A percentile compares a stretch with the other conserved stretches of the same genome.
Conservation (phyloP, 2,113 vertebrate species). For the Nannospalax galili region DNA sequence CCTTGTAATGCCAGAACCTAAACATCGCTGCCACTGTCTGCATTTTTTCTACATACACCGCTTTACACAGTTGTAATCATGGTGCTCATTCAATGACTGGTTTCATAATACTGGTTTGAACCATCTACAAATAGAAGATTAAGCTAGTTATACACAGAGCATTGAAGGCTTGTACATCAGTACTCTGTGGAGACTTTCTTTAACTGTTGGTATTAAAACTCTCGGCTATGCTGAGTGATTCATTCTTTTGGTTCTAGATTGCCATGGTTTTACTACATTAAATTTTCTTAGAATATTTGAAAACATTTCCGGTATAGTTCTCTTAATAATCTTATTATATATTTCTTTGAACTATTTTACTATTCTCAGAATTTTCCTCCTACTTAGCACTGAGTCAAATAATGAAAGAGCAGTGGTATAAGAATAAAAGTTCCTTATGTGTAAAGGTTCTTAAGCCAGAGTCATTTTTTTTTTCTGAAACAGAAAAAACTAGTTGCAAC, state of each 20-base stretch:
- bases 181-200: slow-evolving; percentile 41
- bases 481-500: neutral
- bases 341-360: slow-evolving; percentile 77
- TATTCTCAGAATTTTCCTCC: slow-evolving; percentile 79
- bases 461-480: slow-evolving; percentile 13
- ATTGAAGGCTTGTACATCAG: neutral
- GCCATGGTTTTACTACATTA: slow-evolving; percentile 66
- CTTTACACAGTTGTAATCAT: slow-evolving; percentile 26
- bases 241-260: slow-evolving; percentile 56
- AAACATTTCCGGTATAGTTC: slow-evolving; percentile 68
- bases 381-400: slow-evolving; percentile 79
- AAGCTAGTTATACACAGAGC: slow-evolving; percentile 8
- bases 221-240: slow-evolving; percentile 51
- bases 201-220: slow-evolving; percentile 57
- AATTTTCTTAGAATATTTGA: slow-evolving; percentile 78
- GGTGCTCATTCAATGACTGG: neutral
- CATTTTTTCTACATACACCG: neutral
- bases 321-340: slow-evolving; percentile 68
- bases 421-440: slow-evolving; percentile 67
- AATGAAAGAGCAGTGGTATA: slow-evolving; percentile 59
- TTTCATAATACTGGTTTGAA: neutral
- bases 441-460: slow-evolving; percentile 51
- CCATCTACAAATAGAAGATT: slow-evolving; percentile 29
- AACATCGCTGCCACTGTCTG: neutral
- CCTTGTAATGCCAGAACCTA: neutral